phyloP scores from a whole-genome alignment of 2,888 invertebrate genomes.

The Drosophila leonis region DNA sequence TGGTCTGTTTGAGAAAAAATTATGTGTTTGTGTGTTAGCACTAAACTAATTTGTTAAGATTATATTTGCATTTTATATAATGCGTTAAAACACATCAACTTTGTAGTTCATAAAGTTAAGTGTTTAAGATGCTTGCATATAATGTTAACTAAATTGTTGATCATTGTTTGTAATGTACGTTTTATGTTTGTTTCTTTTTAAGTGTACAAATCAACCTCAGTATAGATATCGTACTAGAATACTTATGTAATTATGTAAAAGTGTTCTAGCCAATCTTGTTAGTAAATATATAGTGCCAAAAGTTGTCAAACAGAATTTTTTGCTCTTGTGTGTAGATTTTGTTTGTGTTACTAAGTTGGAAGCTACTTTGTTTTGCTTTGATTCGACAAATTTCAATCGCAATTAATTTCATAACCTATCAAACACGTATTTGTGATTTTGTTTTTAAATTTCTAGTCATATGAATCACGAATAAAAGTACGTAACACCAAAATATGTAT shows the following conservation, averaged over 20 bases:
- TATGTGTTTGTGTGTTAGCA: slow-evolving; percentile 74
- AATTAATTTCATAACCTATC: slow-evolving; percentile 34
- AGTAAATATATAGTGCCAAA: slow-evolving; percentile 53
- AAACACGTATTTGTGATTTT: slow-evolving; percentile 12
- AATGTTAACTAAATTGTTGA: slow-evolving; percentile 48
- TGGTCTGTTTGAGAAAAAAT: slow-evolving; percentile 82
- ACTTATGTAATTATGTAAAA: slow-evolving; percentile 30
- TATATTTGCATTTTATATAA: slow-evolving; percentile 77
- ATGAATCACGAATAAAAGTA: background rate
- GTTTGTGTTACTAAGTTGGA: slow-evolving; percentile 46
- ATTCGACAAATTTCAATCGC: slow-evolving; percentile 20
- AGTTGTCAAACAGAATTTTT: slow-evolving; percentile 36
- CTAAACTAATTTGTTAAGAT: slow-evolving; percentile 72
- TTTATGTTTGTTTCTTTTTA: slow-evolving; percentile 27
- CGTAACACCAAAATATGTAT: slow-evolving; percentile 11
- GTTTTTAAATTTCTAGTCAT: slow-evolving; percentile 15
- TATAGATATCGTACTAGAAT: slow-evolving; percentile 47
- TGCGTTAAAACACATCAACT: slow-evolving; percentile 70
- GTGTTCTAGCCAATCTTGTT: slow-evolving; percentile 47
- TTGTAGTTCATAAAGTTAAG: slow-evolving; percentile 54
- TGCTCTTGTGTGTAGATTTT: slow-evolving; percentile 33
- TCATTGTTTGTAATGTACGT: slow-evolving; percentile 40
- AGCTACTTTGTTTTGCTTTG: slow-evolving; percentile 26
- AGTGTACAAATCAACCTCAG: slow-evolving; percentile 34
- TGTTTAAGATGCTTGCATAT: slow-evolving; percentile 57